Evolutionary conservation across 2,888 invertebrate species (phyloP), one percentile per base, ranked within the genome.

Genomic region (Rhamnusium bicolor): DNA sequence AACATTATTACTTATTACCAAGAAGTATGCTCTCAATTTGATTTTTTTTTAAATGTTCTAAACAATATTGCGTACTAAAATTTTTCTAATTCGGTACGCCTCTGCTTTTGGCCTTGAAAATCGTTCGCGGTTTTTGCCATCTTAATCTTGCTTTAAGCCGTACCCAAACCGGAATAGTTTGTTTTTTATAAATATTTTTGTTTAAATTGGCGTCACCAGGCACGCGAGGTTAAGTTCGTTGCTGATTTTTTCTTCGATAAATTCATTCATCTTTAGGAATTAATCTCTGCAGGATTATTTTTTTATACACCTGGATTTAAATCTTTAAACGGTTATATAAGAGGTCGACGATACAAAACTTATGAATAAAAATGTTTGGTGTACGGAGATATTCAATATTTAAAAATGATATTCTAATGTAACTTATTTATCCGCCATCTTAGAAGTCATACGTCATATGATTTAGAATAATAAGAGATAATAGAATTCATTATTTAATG

Each of bases 41-140:
- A n/a, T n/a, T n/a, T n/a, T n/a, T n/a, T n/a, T n/a, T n/a, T n/a
- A n/a, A n/a, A n/a, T n/a, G n/a, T n/a, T n/a, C n/a, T n/a, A n/a
- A n/a, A n/a, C n/a, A n/a, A n/a, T n/a, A n/a, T n/a, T n/a, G n/a
- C n/a, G n/a, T n/a, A n/a, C n/a, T n/a, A n/a, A n/a, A n/a, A n/a
- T n/a, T n/a, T n/a, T n/a, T 40, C 21, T 19, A 24, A 24, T 27
- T 19, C n/a, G n/a, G 18, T 21, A 32, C 76, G 72, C 72, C 73
- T 47, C 62, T 76, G 76, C 1, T 40, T 53, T 49, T 78, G 75
- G 67, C 77, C 77, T 78, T 78, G 77, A 71, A 72, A 69, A 73
- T 72, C 72, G 69, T 72, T 75, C 65, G 75, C 69, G 72, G 75
- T 75, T 78, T 71, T 72, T 78, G 77, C 75, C 66, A 74, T 74